These are phyloP conservation scores for Nomada hirtipes DNA, from an alignment of 2,888 invertebrate species.

Conservation along the genomic window DNA sequence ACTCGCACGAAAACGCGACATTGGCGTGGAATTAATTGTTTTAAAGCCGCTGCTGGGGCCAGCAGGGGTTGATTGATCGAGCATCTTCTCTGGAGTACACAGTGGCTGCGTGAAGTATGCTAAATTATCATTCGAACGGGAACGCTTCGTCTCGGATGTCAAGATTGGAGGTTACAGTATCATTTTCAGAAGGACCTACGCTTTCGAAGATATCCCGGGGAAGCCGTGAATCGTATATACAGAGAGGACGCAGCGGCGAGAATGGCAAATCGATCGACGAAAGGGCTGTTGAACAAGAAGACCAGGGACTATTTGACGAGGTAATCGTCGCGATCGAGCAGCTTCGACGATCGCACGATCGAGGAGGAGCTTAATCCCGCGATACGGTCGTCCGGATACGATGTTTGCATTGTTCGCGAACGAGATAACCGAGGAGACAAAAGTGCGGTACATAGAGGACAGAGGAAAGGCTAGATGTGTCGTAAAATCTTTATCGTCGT, in stretches of 20 bases:
- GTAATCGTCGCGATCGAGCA: slow-evolving; percentile 60
- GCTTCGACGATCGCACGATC: not conserved
- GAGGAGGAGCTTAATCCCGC: slow-evolving; percentile 6
- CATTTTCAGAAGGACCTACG: too few species aligned
- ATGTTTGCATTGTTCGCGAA: slow-evolving; percentile 36
- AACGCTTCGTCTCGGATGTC: not conserved
- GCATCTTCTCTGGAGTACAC: not conserved
- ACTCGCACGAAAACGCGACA: not conserved
- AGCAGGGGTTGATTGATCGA: slow-evolving; percentile 10
- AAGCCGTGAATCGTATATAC: not conserved
- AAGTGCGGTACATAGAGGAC: not conserved
- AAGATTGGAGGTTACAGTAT: slow-evolving; percentile 1
- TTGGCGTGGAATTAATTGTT: slow-evolving; percentile 32
- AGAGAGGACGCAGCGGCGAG: too few species aligned
- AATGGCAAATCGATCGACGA: slow-evolving; percentile 48
- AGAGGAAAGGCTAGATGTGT: slow-evolving; percentile 12
- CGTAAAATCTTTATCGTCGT: slow-evolving; percentile 41
- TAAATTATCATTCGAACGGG: not conserved
- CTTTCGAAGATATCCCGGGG: not conserved
- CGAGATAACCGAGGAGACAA: not conserved
- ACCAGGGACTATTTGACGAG: slow-evolving; percentile 76
- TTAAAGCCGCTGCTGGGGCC: not conserved
- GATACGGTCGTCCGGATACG: slow-evolving; percentile 17
- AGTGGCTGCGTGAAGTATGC: slow-evolving; percentile 19
- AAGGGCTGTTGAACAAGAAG: slow-evolving; percentile 67